A percentile compares a stretch with the other conserved stretches of the same genome.
Evolutionary conservation across 1,140 invertebrate species (phyloP).

Genomic region (Rhopalosiphum padi): DNA sequence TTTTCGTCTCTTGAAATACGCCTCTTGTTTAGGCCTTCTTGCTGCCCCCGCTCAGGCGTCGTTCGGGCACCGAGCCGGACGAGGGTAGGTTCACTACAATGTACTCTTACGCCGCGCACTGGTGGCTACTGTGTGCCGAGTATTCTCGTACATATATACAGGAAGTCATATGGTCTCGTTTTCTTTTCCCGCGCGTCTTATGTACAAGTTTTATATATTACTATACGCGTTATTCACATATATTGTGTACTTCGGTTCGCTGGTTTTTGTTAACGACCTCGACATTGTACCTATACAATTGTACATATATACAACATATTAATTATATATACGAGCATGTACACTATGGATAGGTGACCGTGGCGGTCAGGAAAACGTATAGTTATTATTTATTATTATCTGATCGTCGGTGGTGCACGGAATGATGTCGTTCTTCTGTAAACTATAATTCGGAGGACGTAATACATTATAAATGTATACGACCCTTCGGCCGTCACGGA

Average conservation of each 20-base stretch:
- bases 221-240: background rate
- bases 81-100: background rate
- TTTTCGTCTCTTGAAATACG: conserved; percentile 31
- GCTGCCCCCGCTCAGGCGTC: background rate
- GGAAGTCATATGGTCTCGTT: conserved; percentile 52
- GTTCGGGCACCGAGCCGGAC: background rate
- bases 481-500: conserved; percentile 19
- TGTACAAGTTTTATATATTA: background rate
- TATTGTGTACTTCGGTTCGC: conserved; percentile 12
- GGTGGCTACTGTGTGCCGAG: background rate
- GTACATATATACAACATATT: background rate
- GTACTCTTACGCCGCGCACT: background rate
- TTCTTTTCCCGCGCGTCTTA: background rate
- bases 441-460: background rate
- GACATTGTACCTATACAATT: background rate
- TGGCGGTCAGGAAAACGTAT: background rate
- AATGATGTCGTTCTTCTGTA: background rate
- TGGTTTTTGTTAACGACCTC: conserved; percentile 19
- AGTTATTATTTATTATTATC: conserved; percentile 27
- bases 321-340: background rate
- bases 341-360: conserved; percentile 12
- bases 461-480: background rate
- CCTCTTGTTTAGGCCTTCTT: background rate
- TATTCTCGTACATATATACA: background rate
- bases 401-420: background rate